These are phyloP conservation scores for Natator depressus DNA, from an alignment of 2,113 vertebrate species.

Conservation along the genomic window DNA sequence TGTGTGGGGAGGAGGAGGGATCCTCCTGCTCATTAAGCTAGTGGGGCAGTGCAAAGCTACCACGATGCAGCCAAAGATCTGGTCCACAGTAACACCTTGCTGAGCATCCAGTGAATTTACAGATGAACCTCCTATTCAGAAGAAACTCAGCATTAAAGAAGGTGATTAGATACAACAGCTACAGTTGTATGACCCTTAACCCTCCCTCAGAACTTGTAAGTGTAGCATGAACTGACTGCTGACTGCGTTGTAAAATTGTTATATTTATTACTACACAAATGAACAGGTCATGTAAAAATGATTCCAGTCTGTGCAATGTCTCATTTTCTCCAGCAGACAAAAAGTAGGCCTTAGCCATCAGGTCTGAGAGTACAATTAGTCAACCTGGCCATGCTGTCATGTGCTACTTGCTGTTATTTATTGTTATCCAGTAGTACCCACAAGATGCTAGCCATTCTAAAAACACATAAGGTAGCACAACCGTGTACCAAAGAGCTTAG, in stretches of 20 bases:
- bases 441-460: neutral
- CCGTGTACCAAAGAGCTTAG: neutral
- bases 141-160: neutral
- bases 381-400: neutral
- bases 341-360: neutral
- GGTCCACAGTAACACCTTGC: neutral
- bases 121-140: neutral
- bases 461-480: neutral
- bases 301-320: neutral
- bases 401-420: fast-evolving
- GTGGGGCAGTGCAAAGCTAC: neutral
- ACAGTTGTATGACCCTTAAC: neutral
- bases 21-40: neutral
- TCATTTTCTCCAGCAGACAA: neutral
- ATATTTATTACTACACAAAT: neutral
- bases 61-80: neutral
- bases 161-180: neutral
- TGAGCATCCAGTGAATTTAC: fast-evolving
- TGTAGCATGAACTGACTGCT: fast-evolving
- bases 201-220: neutral
- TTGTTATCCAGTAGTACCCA: neutral
- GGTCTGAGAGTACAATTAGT: neutral
- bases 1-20: neutral
- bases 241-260: neutral
- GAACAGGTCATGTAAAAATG: neutral